Conservation (phyloP, 2,113 vertebrate species). For the Nannospalax galili region DNA sequence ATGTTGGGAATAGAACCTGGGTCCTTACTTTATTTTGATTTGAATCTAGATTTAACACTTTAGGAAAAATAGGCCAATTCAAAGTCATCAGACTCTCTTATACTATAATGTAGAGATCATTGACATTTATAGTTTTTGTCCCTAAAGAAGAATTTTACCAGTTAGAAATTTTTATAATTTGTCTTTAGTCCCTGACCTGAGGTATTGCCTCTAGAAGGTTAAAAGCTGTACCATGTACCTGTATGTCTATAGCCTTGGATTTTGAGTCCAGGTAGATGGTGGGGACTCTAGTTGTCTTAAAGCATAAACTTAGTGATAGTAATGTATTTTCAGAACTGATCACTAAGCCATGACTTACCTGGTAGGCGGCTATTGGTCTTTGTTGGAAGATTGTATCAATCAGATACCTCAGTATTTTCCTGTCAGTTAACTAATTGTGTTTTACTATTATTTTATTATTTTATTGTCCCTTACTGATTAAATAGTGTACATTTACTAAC, state of each 20-base stretch:
- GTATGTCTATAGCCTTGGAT: neutral
- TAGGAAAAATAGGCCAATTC: neutral
- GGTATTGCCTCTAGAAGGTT: neutral
- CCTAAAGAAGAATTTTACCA: neutral
- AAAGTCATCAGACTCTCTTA: neutral
- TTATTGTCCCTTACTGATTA: neutral
- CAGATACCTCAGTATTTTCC: neutral
- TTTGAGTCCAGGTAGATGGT: neutral
- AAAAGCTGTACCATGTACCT: neutral
- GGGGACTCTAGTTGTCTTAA: neutral
- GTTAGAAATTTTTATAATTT: neutral
- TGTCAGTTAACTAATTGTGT: constrained; percentile 13
- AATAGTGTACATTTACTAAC: neutral
- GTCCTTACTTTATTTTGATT: neutral
- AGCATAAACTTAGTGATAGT: neutral
- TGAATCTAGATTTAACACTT: neutral
- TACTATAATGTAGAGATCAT: neutral
- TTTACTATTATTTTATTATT: neutral
- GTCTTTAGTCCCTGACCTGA: neutral
- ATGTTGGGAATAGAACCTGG: too few relatives aligned
- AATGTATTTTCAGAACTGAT: neutral
- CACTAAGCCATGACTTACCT: neutral
- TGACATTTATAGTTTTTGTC: neutral
- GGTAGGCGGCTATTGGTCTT: neutral
- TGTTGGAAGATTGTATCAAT: neutral